phyloP scores from a whole-genome alignment of 2,113 vertebrate species.

The Junco hyemalis region DNA sequence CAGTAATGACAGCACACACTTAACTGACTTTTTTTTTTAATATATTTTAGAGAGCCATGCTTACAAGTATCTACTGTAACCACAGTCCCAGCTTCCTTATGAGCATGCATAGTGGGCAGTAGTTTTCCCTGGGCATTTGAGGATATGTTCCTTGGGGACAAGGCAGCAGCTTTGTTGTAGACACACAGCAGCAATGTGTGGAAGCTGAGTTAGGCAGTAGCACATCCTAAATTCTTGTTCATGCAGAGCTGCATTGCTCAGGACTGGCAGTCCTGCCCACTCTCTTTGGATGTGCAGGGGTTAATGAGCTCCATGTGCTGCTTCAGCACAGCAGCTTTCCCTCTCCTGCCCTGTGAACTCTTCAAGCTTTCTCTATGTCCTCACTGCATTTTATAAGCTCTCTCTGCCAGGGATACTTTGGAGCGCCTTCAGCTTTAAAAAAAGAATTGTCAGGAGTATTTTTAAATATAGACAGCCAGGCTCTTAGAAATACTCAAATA shows the following conservation, averaged over 20 bases:
- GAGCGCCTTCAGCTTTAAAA: neutral
- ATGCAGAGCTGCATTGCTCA: accelerated
- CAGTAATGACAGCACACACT: neutral
- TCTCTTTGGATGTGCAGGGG: neutral
- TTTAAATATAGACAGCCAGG: neutral
- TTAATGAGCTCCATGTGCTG: neutral
- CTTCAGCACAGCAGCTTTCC: neutral
- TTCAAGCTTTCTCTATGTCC: neutral
- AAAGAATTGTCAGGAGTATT: neutral
- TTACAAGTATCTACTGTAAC: neutral
- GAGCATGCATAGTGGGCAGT: neutral
- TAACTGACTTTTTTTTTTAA: neutral
- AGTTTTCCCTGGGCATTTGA: neutral
- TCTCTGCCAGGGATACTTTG: neutral
- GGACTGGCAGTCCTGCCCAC: neutral
- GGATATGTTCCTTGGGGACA: neutral
- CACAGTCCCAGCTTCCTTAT: neutral
- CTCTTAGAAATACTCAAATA: neutral
- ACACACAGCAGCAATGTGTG: neutral
- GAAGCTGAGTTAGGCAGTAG: neutral
- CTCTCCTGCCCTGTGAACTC: neutral
- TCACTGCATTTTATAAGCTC: neutral
- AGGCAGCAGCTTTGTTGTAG: neutral
- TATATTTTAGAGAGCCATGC: neutral
- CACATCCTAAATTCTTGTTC: neutral